These are phyloP conservation scores for Coendou prehensilis DNA, from an alignment of 2,797 vertebrate species.

Conservation along the genomic window DNA sequence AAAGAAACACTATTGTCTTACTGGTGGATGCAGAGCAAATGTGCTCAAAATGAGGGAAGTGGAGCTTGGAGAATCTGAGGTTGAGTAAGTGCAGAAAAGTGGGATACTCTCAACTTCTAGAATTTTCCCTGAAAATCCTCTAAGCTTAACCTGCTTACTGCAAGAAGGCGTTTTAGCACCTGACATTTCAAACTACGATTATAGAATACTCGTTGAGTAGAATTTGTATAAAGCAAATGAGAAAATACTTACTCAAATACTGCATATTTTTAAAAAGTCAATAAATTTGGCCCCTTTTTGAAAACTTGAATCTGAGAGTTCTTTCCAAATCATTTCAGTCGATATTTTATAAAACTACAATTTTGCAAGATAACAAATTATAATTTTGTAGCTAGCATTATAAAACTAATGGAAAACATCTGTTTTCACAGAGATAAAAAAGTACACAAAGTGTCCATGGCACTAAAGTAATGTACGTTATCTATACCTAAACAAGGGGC, in stretches of 20 bases:
- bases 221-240: conserved; percentile 35
- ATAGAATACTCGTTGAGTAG: not conserved
- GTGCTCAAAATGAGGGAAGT: not conserved
- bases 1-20: conserved; percentile 79
- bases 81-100: not conserved
- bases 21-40: conserved; percentile 55
- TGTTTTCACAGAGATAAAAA: conserved; percentile 16
- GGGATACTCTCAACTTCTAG: not conserved
- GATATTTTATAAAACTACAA: conserved; percentile 39
- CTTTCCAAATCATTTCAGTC: conserved; percentile 38
- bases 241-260: conserved; percentile 36
- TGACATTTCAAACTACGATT: conserved; percentile 48
- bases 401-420: not conserved
- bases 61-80: not conserved
- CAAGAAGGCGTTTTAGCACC: not conserved
- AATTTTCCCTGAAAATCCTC: not conserved
- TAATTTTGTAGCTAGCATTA: not conserved
- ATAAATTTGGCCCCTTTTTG: not conserved
- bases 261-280: not conserved
- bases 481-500: not conserved
- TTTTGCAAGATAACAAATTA: not conserved
- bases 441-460: not conserved
- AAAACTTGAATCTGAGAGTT: conserved; percentile 30
- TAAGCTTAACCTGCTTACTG: not conserved
- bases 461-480: not conserved